Evolutionary conservation across 2,113 vertebrate genomes (phyloP), one percentile per base, ranked within the genome.

Genomic region (Daubentonia madagascariensis): DNA sequence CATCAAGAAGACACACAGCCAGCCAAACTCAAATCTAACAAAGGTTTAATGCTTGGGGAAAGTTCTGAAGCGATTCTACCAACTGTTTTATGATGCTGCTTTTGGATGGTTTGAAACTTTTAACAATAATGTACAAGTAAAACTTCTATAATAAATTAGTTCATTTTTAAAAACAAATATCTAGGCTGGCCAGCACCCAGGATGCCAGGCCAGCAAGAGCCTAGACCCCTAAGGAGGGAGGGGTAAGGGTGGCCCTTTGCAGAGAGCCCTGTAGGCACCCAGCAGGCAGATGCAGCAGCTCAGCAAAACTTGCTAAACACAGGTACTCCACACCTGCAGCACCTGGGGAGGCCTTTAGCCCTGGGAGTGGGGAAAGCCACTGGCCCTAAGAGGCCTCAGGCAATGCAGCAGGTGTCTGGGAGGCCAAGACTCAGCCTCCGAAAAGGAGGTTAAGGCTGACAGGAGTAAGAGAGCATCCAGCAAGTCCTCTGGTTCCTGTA

Each of bases 231-330:
- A 8, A 40, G 35, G 16, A 87, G n/a, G n/a, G 43, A 70, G 52
- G 35, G 35, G 9, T 3, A 30, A n/a, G 48, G 35, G 17, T 4
- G 75, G 23, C 18, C 28, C 18, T 32, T 30, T 18, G 25, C 30
- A 68, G 43, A 30, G 2, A 14, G 32, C 25, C 32, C 28, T 23
- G 0, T 28, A 32, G n/a, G 18, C 30, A 5, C 9, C 0, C 6
- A 8, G 8, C 2, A 40, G 12, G 7, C n/a, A 50, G 22, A 37
- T 28, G 10, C 45, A 59, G 90, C 3, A 4, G 48, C 68, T 83
- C 16, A 32, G 52, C 78, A 22, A 52, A 52, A 32, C 10, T 17
- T 65, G 61, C 91, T 48, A 61, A 35, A 32, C 14, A 18, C 4
- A 52, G 20, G 35, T 6, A 2, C 30, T 61, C 68, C 52, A n/a